phyloP scores from a whole-genome alignment of 2,113 vertebrate genomes.

The Microtus montanus region DNA sequence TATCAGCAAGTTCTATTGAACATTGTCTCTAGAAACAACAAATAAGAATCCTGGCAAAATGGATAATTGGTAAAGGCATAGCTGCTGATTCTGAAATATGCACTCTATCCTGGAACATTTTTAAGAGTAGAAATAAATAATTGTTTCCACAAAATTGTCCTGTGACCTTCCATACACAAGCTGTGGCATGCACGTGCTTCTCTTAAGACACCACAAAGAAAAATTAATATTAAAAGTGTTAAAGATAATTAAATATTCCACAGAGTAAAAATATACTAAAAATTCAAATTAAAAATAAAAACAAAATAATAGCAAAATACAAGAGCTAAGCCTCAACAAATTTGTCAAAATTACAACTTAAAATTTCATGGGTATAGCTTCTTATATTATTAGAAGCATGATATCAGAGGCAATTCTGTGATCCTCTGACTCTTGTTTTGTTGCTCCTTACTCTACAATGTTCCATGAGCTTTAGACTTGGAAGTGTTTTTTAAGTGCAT shows the following conservation, averaged over 20 bases:
- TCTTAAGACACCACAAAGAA: not conserved
- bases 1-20: not conserved
- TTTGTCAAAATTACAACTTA: not conserved
- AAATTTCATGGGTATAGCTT: not conserved
- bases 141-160: not conserved
- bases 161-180: not conserved
- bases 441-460: not conserved
- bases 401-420: not conserved
- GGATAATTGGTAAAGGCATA: not conserved
- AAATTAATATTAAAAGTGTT: not conserved
- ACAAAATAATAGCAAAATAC: not conserved
- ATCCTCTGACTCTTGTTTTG: not conserved
- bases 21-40: not conserved
- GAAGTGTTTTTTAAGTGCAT: not conserved
- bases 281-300: not conserved
- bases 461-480: not conserved
- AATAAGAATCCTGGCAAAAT: not conserved
- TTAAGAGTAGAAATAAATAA: not conserved
- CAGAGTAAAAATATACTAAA: not conserved
- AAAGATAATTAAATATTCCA: not conserved
- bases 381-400: not conserved
- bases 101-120: not conserved
- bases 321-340: not conserved
- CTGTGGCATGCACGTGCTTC: not conserved
- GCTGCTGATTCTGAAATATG: not conserved